Base-by-base conservation (phyloP, 2,888 invertebrate genomes). In the Macrophya alboannulata region DNA sequence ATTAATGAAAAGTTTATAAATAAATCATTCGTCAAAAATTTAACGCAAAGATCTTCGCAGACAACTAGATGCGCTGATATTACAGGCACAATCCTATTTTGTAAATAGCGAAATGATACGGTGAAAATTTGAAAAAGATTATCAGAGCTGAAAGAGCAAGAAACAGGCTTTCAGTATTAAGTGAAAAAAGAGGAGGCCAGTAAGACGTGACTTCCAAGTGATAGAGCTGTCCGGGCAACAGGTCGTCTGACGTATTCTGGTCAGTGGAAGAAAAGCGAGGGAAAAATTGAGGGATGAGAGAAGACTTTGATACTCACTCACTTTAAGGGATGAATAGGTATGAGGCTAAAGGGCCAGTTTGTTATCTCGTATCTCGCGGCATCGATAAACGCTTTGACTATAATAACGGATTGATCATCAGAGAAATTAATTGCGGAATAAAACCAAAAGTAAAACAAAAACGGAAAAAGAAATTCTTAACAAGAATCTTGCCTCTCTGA, bases 191-290 rank as follows among this genome's bases (percentile, higher is more conserved):
- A n/a, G 17, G 37, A 17, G 45, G 12, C 55, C n/a, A 10, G 51
- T 55, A 31, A 77, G 51, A 77, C 77, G n/a, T 55, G 77, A 51
- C 40, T 77, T 77, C 55, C 37, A 55, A 15, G 37, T 55, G 77
- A 77, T 55, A 77, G 17, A n/a, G 51, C 37, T 31, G 51, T 77
- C 77, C 48, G 45, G 55, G 77, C 77, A 77, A 77, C 77, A 77
- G 77, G 77, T 77, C 51, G 77, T 77, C 37, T n/a, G 40, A 48
- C 51, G 31, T 21, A 77, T 51, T 55, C 17, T 31, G 77, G 77
- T 51, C 77, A 37, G 55, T 17, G 45, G 25, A 21, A 43, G 31
- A 43, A 74, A 25, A 43, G 0, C 6, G 40, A n/a, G 43, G n/a
- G 40, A 37, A 31, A 51, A 55, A 10, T 12, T 37, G 17, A n/a